Evolutionary conservation across 2,113 vertebrate genomes (phyloP), one percentile per base, ranked within the genome.

Genomic region (Nannospalax galili): DNA sequence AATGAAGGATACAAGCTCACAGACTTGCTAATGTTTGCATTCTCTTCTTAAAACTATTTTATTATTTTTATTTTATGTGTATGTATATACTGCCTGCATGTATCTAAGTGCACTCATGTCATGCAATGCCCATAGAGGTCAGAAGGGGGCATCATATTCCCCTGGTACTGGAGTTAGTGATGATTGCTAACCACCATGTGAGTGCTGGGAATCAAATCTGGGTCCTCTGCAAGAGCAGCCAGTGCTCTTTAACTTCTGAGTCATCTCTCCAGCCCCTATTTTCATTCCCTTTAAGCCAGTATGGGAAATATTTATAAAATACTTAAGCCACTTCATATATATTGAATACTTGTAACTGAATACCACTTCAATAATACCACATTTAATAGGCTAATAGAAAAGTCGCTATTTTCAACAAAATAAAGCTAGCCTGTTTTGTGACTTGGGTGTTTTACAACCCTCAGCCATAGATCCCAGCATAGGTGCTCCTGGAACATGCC

Each of bases 231-330:
- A 52, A 11, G 6, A 52, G 48, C 48, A 52, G 48, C 48, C 48
- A 7, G 48, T 52, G 6, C 48, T 6, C 48, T 52, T 52, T 52
- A 52, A 52, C 11, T 6, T 6, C 48, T 52, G 48, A 11, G 48
- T 11, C 48, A 52, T 52, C 48, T 52, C 6, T 52, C 48, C 48
- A 52, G 48, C 48, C 48, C 11, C 48, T 52, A 64, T 65, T 40
- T 91, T 58, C 2, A 60, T 19, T 85, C 28, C 91, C 70, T 35
- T 92, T 7, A 80, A 70, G 28, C 19, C 74, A 69, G 15, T 26
- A 17, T 65, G 37, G 56, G 22, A 94, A 79, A 62, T 84, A 89
- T 90, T 95, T 80, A 65, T 90, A 96, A 85, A 85, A 69, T 64
- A 75, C 15, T 48, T 72, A 87, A 90, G 35, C 26, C 58, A 82